Conservation (phyloP, 2,113 vertebrate species). For the Rhinogobius similis region DNA sequence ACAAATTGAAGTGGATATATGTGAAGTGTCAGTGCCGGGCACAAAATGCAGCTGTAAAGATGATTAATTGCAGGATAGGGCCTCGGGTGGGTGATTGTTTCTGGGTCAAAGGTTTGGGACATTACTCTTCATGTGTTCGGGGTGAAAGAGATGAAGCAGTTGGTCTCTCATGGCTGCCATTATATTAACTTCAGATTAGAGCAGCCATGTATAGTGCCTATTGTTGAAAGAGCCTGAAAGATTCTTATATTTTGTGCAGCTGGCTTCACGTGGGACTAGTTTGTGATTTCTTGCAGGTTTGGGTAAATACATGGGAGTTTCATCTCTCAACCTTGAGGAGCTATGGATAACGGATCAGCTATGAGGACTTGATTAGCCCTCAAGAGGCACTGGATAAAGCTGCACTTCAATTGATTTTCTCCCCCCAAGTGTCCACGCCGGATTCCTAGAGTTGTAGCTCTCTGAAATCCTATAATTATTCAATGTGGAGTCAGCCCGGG, state of each 20-base stretch:
- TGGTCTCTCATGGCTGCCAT: constrained; percentile 27
- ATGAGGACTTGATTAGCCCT: constrained; percentile 61
- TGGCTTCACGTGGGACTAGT: constrained; percentile 32
- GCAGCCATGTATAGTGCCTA: constrained; percentile 15
- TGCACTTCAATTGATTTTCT: constrained; percentile 59
- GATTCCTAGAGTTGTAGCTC: constrained; percentile 56
- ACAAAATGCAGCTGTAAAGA: constrained; percentile 36
- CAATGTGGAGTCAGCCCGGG: constrained; percentile 31
- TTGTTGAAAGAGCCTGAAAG: constrained; percentile 13
- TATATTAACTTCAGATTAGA: constrained; percentile 38
- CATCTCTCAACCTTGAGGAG: constrained; percentile 55
- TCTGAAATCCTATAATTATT: constrained; percentile 61
- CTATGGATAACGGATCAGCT: constrained; percentile 37
- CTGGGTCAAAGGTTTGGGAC: constrained; percentile 53
- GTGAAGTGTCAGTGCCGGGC: constrained; percentile 28
- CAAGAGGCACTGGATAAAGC: constrained; percentile 52
- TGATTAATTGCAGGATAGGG: constrained; percentile 59
- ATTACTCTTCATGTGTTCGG: constrained; percentile 49
- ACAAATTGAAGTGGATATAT: constrained; percentile 18
- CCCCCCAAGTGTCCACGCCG: constrained; percentile 24
- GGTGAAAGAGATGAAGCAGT: constrained; percentile 42
- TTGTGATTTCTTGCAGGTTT: constrained; percentile 28
- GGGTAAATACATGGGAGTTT: constrained; percentile 23
- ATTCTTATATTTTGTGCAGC: constrained; percentile 19
- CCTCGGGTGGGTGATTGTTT: constrained; percentile 54